A percentile compares a stretch with the other conserved stretches of the same genome.
Evolutionary conservation across 1,140 invertebrate genomes (phyloP).

Genomic region (Habropoda laboriosa): DNA sequence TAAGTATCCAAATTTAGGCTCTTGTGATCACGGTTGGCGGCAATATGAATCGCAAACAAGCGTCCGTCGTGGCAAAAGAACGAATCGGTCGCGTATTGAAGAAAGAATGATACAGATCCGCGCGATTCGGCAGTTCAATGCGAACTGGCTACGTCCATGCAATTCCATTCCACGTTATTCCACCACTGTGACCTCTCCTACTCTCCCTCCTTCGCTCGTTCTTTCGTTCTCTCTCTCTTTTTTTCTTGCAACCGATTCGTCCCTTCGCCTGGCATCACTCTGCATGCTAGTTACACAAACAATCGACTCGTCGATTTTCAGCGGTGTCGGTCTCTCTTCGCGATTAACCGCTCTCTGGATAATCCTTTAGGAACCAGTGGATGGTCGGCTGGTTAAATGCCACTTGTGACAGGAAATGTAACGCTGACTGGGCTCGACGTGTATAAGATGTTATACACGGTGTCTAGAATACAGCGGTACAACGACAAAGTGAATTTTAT

Average conservation of each 20-base stretch:
- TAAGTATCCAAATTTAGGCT: conserved; percentile 60
- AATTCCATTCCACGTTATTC: conserved; percentile 64
- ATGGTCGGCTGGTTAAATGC: too few species aligned
- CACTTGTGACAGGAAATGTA: too few species aligned
- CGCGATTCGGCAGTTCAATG: conserved; percentile 69
- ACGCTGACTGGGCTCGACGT: too few species aligned
- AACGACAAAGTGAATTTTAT: too few species aligned
- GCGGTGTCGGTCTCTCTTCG: not conserved
- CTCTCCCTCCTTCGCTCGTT: conserved; percentile 19
- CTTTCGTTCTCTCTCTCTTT: not conserved
- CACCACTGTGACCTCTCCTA: conserved; percentile 51
- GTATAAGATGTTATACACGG: too few species aligned
- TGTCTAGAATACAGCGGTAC: too few species aligned
- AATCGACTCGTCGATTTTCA: not conserved
- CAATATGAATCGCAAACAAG: not conserved
- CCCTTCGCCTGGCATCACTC: conserved; percentile 28
- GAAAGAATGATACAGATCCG: conserved; percentile 35
- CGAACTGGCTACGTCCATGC: conserved; percentile 64
- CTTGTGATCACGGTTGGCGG: conserved; percentile 6
- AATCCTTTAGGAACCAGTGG: not conserved
- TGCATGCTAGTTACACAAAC: not conserved
- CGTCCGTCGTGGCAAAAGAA: not conserved
- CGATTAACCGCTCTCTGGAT: not conserved
- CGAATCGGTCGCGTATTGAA: conserved; percentile 16
- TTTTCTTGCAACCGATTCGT: not conserved